phyloP scores from a whole-genome alignment of 2,113 vertebrate species.

The Phaetusa simplex region DNA sequence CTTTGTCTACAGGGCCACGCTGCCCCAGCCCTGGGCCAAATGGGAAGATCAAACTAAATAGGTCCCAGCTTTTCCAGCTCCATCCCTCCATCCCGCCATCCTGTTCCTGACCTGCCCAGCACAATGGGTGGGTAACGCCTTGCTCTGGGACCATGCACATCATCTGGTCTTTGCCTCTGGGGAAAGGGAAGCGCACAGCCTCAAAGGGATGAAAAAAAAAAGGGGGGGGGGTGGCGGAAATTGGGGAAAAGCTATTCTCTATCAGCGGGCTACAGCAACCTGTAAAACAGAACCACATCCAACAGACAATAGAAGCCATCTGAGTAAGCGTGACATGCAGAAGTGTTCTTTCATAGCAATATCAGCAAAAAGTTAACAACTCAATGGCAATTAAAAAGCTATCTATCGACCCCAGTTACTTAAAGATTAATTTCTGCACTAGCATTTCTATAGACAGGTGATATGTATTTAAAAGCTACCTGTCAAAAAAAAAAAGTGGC shows the following conservation, averaged over 20 bases:
- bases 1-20: background rate
- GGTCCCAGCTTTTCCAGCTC: background rate
- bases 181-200: background rate
- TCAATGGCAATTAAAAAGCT: background rate
- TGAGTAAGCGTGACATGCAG: background rate
- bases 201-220: fast-evolving
- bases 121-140: fast-evolving
- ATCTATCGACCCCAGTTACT: background rate
- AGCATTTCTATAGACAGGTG: background rate
- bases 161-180: background rate
- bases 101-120: background rate
- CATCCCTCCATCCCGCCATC: background rate
- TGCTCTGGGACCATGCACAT: background rate
- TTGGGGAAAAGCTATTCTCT: background rate
- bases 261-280: background rate
- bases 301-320: background rate
- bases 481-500: background rate
- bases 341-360: background rate
- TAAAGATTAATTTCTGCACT: background rate
- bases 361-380: background rate
- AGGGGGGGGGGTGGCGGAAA: background rate
- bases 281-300: background rate
- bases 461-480: background rate
- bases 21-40: background rate
- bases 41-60: background rate